Percentiles rank a stretch among this genome's conserved stretches.
Evolutionary conservation across 2,113 vertebrate species (phyloP).

Genomic region (Phalacrocorax carbo): DNA sequence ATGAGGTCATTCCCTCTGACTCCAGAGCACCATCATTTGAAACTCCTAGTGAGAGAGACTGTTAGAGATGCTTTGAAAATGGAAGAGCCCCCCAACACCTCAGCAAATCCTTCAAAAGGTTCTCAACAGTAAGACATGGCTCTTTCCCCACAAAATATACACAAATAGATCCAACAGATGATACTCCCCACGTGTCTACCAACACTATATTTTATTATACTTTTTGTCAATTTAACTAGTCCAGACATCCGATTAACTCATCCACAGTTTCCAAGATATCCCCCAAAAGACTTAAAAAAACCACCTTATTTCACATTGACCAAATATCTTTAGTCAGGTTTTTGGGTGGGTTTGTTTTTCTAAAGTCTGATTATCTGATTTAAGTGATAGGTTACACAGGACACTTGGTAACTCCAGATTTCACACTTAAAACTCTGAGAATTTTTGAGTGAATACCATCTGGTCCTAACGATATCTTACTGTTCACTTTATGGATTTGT

Average conservation of each 20-base stretch:
- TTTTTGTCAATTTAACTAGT: not conserved
- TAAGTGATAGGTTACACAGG: conserved; percentile 54
- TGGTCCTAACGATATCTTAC: not conserved
- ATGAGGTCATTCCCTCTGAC: not conserved
- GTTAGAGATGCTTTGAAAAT: not conserved
- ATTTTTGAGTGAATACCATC: conserved; percentile 44
- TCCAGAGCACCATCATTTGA: accelerated
- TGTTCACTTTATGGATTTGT: conserved; percentile 34
- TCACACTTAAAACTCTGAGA: conserved; percentile 43
- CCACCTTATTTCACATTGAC: not conserved
- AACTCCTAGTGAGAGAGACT: not conserved
- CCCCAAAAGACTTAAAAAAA: not conserved
- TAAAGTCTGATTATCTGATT: not conserved
- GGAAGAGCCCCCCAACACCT: not conserved
- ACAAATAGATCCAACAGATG: accelerated
- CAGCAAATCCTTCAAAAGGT: not conserved
- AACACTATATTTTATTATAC: not conserved
- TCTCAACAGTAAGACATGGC: not conserved
- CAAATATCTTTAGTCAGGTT: not conserved
- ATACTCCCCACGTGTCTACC: not conserved
- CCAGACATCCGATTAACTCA: not conserved
- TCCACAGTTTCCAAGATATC: not conserved
- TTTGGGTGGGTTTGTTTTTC: not conserved
- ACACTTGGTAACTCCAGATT: conserved; percentile 5
- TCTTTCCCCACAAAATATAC: not conserved